phyloP scores from a whole-genome alignment of 2,888 invertebrate genomes.

The Lypha dubia region DNA sequence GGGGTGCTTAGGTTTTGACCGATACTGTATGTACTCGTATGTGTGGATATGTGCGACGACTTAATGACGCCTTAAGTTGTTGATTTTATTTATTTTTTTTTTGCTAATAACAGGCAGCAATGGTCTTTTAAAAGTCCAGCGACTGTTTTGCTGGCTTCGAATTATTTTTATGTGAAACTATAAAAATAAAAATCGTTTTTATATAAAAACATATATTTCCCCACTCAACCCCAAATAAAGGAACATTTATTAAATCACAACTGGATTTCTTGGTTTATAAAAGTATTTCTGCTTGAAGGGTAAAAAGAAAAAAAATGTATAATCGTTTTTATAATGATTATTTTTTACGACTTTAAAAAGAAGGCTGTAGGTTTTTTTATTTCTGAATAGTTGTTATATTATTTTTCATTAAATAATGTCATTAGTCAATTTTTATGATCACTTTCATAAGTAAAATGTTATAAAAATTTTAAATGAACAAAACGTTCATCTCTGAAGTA shows the following conservation, averaged over 20 bases:
- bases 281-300: neutral
- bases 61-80: conserved; percentile 28
- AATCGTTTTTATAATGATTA: neutral
- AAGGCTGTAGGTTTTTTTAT: conserved; percentile 16
- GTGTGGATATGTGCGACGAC: conserved; percentile 16
- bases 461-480: neutral
- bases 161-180: conserved; percentile 24
- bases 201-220: neutral
- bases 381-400: conserved; percentile 6
- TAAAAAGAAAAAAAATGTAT: neutral
- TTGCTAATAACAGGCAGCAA: neutral
- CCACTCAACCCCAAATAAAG: neutral
- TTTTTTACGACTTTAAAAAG: conserved; percentile 26
- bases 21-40: conserved; percentile 1
- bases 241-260: neutral
- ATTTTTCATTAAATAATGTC: conserved; percentile 36
- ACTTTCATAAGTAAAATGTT: conserved; percentile 14
- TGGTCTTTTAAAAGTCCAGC: neutral
- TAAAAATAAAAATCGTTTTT: conserved; percentile 1
- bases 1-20: conserved; percentile 19
- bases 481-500: neutral
- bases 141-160: neutral
- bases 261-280: neutral
- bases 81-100: neutral
- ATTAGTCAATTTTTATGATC: conserved; percentile 30